Evolutionary conservation across 1,140 invertebrate species (phyloP).

Genomic region (Drosophila bocqueti): DNA sequence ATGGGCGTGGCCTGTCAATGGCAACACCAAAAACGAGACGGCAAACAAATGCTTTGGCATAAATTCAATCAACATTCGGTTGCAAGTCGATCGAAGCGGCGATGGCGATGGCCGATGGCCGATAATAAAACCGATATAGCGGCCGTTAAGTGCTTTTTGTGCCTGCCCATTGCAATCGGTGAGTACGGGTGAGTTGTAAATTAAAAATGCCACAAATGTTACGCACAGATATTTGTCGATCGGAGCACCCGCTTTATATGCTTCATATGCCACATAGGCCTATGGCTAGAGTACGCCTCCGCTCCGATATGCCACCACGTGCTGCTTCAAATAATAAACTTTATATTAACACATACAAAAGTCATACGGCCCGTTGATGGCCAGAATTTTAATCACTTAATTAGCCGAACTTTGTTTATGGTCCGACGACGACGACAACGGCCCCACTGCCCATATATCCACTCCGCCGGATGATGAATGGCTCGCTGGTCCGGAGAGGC

Average conservation of each 20-base stretch:
- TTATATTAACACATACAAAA: constrained; percentile 84
- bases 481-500: constrained; percentile 20
- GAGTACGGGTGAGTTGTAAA: constrained; percentile 63
- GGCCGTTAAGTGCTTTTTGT: constrained; percentile 69
- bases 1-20: constrained; percentile 58
- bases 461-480: constrained; percentile 64
- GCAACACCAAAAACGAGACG: constrained; percentile 47
- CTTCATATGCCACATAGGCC: constrained; percentile 71
- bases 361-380: constrained; percentile 68
- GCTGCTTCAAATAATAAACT: constrained; percentile 84
- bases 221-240: constrained; percentile 75
- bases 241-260: constrained; percentile 23
- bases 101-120: constrained; percentile 39
- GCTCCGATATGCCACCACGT: constrained; percentile 68
- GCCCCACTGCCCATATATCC: constrained; percentile 33
- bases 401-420: constrained; percentile 74
- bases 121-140: constrained; percentile 82
- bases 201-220: constrained; percentile 83
- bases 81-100: constrained; percentile 59
- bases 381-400: constrained; percentile 82
- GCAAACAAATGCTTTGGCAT: constrained; percentile 71
- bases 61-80: constrained; percentile 79
- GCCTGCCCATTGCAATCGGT: constrained; percentile 56
- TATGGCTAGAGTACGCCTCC: constrained; percentile 26
- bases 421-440: constrained; percentile 44